A percentile compares a stretch with the other conserved stretches of the same genome.
Conservation (phyloP, 1,140 invertebrate genomes). For the Phocides pigmalion region DNA sequence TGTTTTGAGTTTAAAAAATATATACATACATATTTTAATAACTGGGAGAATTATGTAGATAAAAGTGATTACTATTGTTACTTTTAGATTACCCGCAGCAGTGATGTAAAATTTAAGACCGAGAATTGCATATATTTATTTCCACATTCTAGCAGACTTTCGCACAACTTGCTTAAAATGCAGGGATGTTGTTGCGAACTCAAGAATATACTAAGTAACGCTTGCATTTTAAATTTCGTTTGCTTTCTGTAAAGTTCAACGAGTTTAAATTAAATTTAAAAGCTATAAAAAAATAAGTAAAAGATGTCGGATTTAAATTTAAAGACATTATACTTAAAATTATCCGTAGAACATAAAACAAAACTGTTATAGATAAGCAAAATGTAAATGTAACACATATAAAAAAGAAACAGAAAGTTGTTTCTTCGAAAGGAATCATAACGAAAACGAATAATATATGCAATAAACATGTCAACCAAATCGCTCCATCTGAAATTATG, state of each 20-base stretch:
- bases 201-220: slow-evolving; percentile 9
- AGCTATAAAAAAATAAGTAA: background rate
- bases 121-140: background rate
- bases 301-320: background rate
- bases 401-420: too few species aligned
- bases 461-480: background rate
- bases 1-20: too few species aligned
- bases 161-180: slow-evolving; percentile 6
- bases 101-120: background rate
- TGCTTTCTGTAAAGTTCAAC: background rate
- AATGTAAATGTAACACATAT: too few species aligned
- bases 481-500: background rate
- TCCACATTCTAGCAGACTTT: background rate
- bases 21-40: too few species aligned
- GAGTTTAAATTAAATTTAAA: background rate
- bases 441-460: too few species aligned
- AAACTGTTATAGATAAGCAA: too few species aligned
- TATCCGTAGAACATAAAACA: too few species aligned
- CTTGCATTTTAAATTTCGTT: slow-evolving; percentile 1
- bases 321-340: background rate
- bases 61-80: too few species aligned
- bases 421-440: too few species aligned
- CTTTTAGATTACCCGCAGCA: too few species aligned
- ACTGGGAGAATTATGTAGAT: too few species aligned
- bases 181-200: slow-evolving; percentile 11